Conservation (phyloP, 1,140 invertebrate genomes). For the Dinothrombium tinctorium region DNA sequence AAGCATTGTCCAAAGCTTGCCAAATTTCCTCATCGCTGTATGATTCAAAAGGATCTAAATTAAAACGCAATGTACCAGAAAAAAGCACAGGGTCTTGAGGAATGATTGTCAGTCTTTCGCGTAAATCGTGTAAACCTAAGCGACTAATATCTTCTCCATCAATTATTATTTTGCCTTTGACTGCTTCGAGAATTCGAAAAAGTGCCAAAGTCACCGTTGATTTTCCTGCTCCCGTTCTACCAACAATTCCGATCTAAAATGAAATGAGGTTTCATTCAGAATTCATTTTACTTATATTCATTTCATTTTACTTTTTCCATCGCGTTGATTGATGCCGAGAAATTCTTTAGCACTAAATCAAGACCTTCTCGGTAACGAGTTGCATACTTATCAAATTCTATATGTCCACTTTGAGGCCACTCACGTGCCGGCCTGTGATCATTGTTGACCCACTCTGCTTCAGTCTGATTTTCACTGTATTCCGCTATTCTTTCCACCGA, state of each 20-base stretch:
- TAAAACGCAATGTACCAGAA: slow-evolving; percentile 27
- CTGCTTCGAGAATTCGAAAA: slow-evolving; percentile 29
- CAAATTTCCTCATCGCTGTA: slow-evolving; percentile 15
- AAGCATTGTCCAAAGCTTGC: slow-evolving; percentile 14
- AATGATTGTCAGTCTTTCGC: slow-evolving; percentile 66
- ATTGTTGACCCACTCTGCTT: neutral
- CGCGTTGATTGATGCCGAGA: neutral
- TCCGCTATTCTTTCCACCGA: slow-evolving; percentile 35
- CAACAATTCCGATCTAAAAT: slow-evolving; percentile 9
- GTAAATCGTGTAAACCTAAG: slow-evolving; percentile 65
- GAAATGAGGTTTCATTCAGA: too few species aligned
- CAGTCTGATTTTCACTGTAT: slow-evolving; percentile 23
- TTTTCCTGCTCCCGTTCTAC: slow-evolving; percentile 24
- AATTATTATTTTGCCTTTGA: slow-evolving; percentile 52
- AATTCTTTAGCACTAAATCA: neutral
- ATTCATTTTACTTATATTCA: too few species aligned
- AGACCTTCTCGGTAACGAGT: slow-evolving; percentile 1
- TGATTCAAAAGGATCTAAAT: slow-evolving; percentile 17
- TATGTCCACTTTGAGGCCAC: neutral
- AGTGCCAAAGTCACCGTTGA: slow-evolving; percentile 28
- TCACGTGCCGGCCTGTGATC: neutral
- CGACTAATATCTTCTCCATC: slow-evolving; percentile 64
- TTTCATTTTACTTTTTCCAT: neutral
- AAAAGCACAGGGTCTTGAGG: slow-evolving; percentile 39
- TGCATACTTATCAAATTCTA: slow-evolving; percentile 2